Conservation (phyloP, 1,140 invertebrate species). For the Solenopsis invicta region DNA sequence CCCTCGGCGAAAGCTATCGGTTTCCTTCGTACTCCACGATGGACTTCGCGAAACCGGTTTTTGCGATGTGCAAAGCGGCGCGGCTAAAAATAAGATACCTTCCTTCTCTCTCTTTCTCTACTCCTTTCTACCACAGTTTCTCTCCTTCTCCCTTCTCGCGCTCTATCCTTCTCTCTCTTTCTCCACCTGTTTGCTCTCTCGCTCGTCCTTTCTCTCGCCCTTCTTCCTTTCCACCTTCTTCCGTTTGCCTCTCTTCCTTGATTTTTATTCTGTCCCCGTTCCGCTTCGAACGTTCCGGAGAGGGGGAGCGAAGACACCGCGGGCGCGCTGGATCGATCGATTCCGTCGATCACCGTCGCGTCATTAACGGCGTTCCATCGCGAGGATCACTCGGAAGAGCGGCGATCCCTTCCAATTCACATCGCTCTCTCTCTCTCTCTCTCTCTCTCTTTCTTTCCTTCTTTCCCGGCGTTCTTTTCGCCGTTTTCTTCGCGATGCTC, state of each 20-base stretch:
- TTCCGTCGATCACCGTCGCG: conserved; percentile 18
- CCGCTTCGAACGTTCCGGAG: conserved; percentile 61
- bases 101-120: conserved; percentile 52
- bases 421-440: conserved; percentile 44
- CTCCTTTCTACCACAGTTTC: too few species aligned
- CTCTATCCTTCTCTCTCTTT: conserved; percentile 5
- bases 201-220: neutral
- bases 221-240: conserved; percentile 19
- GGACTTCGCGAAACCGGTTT: conserved; percentile 80
- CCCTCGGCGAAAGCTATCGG: conserved; percentile 69
- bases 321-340: conserved; percentile 53
- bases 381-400: too few species aligned
- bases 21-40: conserved; percentile 61
- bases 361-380: conserved; percentile 59
- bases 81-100: conserved; percentile 78
- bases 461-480: too few species aligned
- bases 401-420: conserved; percentile 50
- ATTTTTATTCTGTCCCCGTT: conserved; percentile 17
- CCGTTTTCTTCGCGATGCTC: neutral
- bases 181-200: conserved; percentile 20
- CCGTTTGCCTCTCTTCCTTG: conserved; percentile 27
- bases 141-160: conserved; percentile 35
- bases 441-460: conserved; percentile 35
- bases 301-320: neutral
- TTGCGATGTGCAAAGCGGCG: conserved; percentile 71